Evolutionary conservation across 2,888 invertebrate genomes (phyloP), one percentile per base, ranked within the genome.

Genomic region (Scrobipalpa atriplicella): DNA sequence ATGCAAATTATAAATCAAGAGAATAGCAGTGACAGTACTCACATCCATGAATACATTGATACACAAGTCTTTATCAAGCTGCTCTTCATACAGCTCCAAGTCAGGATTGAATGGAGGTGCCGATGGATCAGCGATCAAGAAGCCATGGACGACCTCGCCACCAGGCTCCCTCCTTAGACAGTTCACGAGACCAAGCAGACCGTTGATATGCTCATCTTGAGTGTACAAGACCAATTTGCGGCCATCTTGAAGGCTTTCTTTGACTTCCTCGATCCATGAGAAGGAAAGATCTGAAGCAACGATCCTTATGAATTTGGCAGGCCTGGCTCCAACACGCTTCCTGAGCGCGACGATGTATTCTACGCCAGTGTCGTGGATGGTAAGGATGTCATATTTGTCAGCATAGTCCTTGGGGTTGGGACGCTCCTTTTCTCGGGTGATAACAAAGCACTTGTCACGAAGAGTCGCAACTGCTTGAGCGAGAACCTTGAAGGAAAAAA

Each of bases 171-270:
- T 95, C 68, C 96, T 93, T 38, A 99, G 83, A 83, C 98, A 98
- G 76, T 98, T 98, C 0, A 97, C 95, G 65, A 99, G 87, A n/a
- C 99, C 99, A 21, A 98, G 82, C 0, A 98, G 91, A 13, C 99
- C 99, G 80, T 94, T 97, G 8, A 95, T 88, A 1, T 93, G 91
- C 66, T 96, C 95, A 71, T 95, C 94, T 81, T 95, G 94, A 0
- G 95, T 91, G 18, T 96, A 94, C 0, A 98, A 80, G 0, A 96
- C 89, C 0, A 96, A 84, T 75, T 94, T 94, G 13, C 90, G 86
- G 0, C 87, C 86, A 39, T 85, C 84, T 66, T 88, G 85, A 0
- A 85, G 75, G 52, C 92, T 89, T 66, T 93, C 92, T 72, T 86
- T 93, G 70, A 81, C 81, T 75, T 88, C 85, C 58, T 93, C 89